Evolutionary conservation across 2,888 invertebrate species (phyloP).

Genomic region (Acronicta leporina): DNA sequence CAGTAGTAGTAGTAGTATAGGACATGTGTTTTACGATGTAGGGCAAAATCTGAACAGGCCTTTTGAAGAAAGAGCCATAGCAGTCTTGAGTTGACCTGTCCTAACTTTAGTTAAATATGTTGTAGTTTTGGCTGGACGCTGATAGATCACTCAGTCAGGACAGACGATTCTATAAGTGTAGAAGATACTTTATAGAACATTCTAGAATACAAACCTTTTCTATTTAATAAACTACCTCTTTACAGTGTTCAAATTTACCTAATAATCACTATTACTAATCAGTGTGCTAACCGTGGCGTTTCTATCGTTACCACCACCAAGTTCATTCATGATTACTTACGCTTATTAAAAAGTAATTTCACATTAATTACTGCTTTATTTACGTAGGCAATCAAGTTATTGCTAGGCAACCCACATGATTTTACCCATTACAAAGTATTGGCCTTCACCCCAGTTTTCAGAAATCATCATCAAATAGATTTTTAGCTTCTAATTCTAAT

Average conservation of each 20-base stretch:
- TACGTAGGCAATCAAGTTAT: background rate
- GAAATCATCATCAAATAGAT: background rate
- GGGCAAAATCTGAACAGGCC: too few species aligned
- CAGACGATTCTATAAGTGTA: too few species aligned
- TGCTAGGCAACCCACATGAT: background rate
- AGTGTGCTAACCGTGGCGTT: background rate
- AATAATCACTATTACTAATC: constrained; percentile 7
- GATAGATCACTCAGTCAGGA: too few species aligned
- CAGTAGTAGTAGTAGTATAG: too few species aligned
- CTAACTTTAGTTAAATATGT: too few species aligned
- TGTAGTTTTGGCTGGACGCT: too few species aligned
- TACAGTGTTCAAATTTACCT: background rate
- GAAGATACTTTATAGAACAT: too few species aligned
- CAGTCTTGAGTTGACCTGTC: too few species aligned
- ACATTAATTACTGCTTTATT: constrained; percentile 13
- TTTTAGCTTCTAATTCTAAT: too few species aligned
- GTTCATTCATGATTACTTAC: constrained; percentile 29
- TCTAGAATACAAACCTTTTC: background rate
- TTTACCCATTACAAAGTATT: background rate
- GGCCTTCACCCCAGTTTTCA: background rate
- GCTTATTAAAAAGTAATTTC: constrained; percentile 17
- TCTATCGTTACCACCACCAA: background rate
- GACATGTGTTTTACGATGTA: too few species aligned
- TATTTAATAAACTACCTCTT: constrained; percentile 6
- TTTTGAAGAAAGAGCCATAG: too few species aligned